Evolutionary conservation across 2,113 vertebrate genomes (phyloP).

Genomic region (Pteronura brasiliensis): DNA sequence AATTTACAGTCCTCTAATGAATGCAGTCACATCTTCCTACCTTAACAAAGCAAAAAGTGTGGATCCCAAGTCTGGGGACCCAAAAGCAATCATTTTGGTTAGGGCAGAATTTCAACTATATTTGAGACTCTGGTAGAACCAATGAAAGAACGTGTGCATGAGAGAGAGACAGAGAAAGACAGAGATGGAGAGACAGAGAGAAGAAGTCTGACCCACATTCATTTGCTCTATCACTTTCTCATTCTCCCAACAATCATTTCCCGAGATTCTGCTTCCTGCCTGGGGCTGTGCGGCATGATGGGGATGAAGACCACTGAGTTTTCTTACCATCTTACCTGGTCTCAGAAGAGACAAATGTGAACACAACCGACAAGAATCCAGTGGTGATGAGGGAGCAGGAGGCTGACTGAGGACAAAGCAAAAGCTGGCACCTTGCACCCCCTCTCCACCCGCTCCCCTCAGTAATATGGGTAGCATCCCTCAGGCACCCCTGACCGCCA

Average conservation of each 20-base stretch:
- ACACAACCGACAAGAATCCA: not conserved
- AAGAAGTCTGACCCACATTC: not conserved
- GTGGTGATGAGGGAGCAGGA: no score
- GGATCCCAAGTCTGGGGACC: not conserved
- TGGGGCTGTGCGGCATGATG: not conserved
- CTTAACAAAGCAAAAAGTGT: not conserved
- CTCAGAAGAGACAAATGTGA: not conserved
- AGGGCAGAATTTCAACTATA: not conserved
- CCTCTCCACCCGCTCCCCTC: no score
- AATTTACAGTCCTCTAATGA: not conserved
- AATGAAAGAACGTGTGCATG: not conserved
- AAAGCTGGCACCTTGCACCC: no score
- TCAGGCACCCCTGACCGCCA: no score
- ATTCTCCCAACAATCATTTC: not conserved
- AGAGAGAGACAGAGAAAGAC: not conserved
- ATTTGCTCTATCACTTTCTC: not conserved
- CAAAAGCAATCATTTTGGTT: not conserved
- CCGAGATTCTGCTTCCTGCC: not conserved
- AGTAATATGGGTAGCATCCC: no score
- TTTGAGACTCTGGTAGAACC: not conserved
- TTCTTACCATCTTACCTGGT: not conserved
- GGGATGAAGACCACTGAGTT: not conserved
- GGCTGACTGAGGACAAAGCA: no score
- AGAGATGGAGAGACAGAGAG: not conserved
- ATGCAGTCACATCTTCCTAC: not conserved